A percentile compares a stretch with the other conserved stretches of the same genome.
These are phyloP conservation scores for Fabriciana adippe DNA, from an alignment of 2,888 invertebrate species.

Conservation along the genomic window DNA sequence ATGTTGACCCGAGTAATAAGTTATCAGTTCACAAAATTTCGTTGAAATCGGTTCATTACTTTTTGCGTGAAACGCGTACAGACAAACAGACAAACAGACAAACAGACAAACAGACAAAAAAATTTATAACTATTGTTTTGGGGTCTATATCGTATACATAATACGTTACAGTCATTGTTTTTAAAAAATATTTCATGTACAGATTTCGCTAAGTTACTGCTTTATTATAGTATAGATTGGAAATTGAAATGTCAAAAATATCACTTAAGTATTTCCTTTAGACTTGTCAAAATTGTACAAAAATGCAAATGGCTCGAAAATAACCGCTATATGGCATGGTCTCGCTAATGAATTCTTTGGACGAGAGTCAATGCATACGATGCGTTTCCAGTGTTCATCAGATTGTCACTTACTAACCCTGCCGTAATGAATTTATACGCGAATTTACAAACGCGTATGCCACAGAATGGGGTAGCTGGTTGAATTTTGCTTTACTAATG, in stretches of 20 bases:
- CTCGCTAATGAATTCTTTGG: constrained; percentile 61
- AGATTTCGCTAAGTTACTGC: too few relatives aligned
- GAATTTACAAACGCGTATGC: constrained; percentile 49
- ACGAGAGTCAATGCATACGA: constrained; percentile 51
- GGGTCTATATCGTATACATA: too few relatives aligned
- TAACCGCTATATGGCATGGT: constrained; percentile 43
- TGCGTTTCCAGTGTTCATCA: constrained; percentile 64
- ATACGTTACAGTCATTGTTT: too few relatives aligned
- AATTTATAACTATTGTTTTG: too few relatives aligned
- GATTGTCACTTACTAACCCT: constrained; percentile 50
- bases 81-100: too few relatives aligned
- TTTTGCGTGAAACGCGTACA: too few relatives aligned
- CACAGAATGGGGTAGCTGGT: constrained; percentile 23
- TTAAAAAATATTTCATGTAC: too few relatives aligned
- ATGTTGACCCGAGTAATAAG: too few relatives aligned
- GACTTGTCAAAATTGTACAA: constrained; percentile 28
- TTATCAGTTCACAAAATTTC: too few relatives aligned
- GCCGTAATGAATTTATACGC: constrained; percentile 61
- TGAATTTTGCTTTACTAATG: constrained; percentile 37
- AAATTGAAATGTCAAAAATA: constrained; percentile 5
- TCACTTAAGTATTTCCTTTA: constrained; percentile 1
- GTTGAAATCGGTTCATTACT: too few relatives aligned
- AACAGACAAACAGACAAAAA: too few relatives aligned
- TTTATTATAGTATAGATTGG: too few relatives aligned
- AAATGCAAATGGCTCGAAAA: constrained; percentile 47